Conservation (phyloP, 1,140 invertebrate genomes). For the Trachymyrmex cornetzi region DNA sequence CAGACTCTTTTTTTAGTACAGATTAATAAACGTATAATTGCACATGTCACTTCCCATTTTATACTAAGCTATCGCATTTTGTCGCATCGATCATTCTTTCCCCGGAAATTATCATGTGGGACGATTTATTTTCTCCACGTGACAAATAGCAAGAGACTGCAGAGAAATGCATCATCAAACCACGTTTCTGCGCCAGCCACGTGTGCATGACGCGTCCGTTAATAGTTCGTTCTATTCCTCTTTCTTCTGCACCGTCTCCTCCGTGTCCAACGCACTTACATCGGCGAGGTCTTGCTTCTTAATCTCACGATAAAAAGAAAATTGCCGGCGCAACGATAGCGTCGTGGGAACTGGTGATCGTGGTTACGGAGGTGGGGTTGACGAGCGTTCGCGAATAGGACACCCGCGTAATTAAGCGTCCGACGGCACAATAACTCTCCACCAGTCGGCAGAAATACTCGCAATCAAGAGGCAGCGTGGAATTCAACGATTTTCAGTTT, state of each 20-base stretch:
- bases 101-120: neutral
- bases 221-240: neutral
- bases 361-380: neutral
- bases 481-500: constrained; percentile 53
- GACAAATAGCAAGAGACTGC: constrained; percentile 29
- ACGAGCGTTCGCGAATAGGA: constrained; percentile 45
- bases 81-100: constrained; percentile 36
- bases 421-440: constrained; percentile 64
- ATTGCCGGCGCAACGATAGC: constrained; percentile 16
- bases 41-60: neutral
- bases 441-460: constrained; percentile 63
- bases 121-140: constrained; percentile 33
- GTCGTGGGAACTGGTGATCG: constrained; percentile 20
- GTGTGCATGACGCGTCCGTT: constrained; percentile 1
- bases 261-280: constrained; percentile 4
- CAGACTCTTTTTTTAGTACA: too few relatives aligned
- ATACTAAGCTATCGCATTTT: neutral
- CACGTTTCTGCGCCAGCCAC: neutral
- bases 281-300: neutral
- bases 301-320: constrained; percentile 61
- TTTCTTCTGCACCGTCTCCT: neutral
- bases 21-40: constrained; percentile 19
- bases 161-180: neutral
- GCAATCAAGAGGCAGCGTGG: constrained; percentile 23
- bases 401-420: constrained; percentile 71